phyloP scores from a whole-genome alignment of 2,797 vertebrate species.

The Limnodromus scolopaceus region DNA sequence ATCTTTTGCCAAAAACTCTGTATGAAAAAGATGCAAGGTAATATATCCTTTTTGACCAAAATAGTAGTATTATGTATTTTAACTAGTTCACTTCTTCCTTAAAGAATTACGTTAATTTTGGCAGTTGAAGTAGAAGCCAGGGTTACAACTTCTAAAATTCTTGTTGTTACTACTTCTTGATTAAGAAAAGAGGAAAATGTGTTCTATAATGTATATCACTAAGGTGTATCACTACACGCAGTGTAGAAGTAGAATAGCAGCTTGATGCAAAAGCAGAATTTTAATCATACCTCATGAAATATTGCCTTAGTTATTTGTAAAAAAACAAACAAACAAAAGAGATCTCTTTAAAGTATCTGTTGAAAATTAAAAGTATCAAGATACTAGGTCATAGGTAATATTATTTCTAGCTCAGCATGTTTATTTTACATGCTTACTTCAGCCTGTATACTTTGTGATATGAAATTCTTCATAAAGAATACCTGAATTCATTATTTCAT shows the following conservation, averaged over 20 bases:
- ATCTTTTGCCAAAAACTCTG: constrained; percentile 90
- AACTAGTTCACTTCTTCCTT: not conserved
- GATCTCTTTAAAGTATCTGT: fast-evolving
- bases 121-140: not conserved
- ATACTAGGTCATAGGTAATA: fast-evolving
- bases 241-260: not conserved
- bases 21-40: constrained; percentile 91
- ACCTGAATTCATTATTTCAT: not conserved
- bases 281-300: not conserved
- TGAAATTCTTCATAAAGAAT: not conserved
- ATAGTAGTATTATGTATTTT: not conserved
- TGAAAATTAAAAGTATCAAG: not conserved
- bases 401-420: not conserved
- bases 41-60: not conserved
- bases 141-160: not conserved
- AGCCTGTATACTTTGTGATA: not conserved
- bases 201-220: not conserved
- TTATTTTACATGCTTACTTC: not conserved
- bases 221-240: no score
- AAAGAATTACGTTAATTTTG: not conserved
- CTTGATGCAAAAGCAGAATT: not conserved
- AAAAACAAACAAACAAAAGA: not conserved
- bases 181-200: not conserved
- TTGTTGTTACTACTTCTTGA: not conserved
- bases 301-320: not conserved